Evolutionary conservation across 2,797 vertebrate species (phyloP).

Genomic region (Cyprinella venusta): DNA sequence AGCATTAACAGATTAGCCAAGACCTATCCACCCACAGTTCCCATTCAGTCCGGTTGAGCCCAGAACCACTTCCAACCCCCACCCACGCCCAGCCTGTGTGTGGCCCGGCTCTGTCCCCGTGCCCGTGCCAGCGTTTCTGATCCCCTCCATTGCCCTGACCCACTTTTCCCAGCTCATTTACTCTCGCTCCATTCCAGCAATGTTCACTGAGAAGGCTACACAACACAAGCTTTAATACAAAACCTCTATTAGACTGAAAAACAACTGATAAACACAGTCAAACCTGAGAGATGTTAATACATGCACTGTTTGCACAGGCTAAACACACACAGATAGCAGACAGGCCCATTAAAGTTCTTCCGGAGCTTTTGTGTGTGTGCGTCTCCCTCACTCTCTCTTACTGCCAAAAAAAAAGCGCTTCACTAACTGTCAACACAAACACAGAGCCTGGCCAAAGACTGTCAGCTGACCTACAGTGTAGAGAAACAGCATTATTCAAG

Average conservation of each 20-base stretch:
- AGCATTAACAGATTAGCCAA: conserved; percentile 36
- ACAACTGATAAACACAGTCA: conserved; percentile 2
- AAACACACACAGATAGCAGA: conserved; percentile 5
- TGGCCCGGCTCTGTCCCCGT: conserved; percentile 27
- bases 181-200: not conserved
- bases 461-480: conserved; percentile 5
- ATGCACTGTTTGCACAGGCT: conserved; percentile 8
- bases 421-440: conserved; percentile 1
- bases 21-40: conserved; percentile 28
- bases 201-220: conserved; percentile 13
- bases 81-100: conserved; percentile 30
- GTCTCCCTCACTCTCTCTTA: not conserved
- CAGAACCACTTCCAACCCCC: conserved; percentile 15
- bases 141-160: conserved; percentile 37
- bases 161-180: conserved; percentile 27
- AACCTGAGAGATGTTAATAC: conserved; percentile 23
- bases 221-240: conserved; percentile 18
- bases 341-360: conserved; percentile 16
- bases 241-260: conserved; percentile 9
- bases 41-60: conserved; percentile 28
- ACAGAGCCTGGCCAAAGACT: conserved; percentile 13
- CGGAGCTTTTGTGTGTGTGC: not conserved
- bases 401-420: conserved; percentile 29
- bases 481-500: conserved; percentile 4
- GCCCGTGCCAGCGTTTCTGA: conserved; percentile 23